phyloP scores from a whole-genome alignment of 30 jellyfish, hydroid and myxozoan genomes.

The Turritopsis dohrnii region DNA sequence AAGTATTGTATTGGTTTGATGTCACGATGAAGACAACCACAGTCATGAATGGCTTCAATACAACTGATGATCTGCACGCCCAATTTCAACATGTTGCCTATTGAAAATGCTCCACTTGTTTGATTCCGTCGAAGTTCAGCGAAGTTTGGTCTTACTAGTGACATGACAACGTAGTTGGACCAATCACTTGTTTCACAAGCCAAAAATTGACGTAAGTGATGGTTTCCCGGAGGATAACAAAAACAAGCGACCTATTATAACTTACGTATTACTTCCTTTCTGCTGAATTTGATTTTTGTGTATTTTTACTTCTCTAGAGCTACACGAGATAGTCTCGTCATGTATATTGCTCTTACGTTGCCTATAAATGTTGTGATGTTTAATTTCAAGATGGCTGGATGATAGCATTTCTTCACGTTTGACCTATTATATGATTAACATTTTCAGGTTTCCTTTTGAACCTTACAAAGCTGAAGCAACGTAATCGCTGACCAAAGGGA shows the following conservation, averaged over 20 bases:
- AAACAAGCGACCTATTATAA: not conserved
- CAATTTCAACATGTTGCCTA: constrained; percentile 70
- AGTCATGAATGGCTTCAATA: constrained; percentile 89
- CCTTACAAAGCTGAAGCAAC: too few relatives aligned
- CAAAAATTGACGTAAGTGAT: constrained; percentile 76
- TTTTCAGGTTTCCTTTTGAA: too few relatives aligned
- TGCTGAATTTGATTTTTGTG: too few relatives aligned
- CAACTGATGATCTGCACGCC: constrained; percentile 80
- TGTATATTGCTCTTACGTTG: too few relatives aligned
- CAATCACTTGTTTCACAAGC: constrained; percentile 96
- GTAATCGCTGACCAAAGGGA: too few relatives aligned
- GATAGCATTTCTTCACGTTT: too few relatives aligned
- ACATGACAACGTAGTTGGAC: constrained; percentile 91
- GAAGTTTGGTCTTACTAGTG: constrained; percentile 85
- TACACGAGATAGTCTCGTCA: too few relatives aligned
- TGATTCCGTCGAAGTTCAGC: constrained; percentile 97
- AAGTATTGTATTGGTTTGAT: constrained; percentile 75
- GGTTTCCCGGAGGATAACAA: constrained; percentile 44
- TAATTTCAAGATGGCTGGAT: too few relatives aligned
- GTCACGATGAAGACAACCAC: constrained; percentile 95
- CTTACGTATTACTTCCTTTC: too few relatives aligned
- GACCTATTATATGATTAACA: too few relatives aligned
- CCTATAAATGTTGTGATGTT: too few relatives aligned
- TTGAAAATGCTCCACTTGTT: constrained; percentile 86
- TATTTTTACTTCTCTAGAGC: too few relatives aligned